phyloP scores from a whole-genome alignment of 1,140 invertebrate genomes.

The Drosophila miranda region DNA sequence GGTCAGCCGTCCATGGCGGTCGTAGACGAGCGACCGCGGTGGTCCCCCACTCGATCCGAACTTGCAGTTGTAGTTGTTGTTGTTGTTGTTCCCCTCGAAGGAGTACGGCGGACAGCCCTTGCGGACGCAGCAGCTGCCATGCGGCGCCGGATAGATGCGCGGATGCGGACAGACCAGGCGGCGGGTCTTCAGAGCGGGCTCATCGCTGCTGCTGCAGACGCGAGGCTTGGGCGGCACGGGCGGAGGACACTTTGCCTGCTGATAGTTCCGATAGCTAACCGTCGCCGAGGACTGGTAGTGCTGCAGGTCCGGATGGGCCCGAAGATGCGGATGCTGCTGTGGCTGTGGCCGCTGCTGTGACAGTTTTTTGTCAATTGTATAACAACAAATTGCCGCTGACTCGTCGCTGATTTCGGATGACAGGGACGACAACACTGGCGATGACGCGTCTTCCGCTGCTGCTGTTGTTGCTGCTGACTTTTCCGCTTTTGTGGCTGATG shows the following conservation, averaged over 20 bases:
- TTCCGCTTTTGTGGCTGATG: constrained; percentile 63
- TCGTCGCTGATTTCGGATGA: constrained; percentile 57
- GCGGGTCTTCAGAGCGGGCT: constrained; percentile 59
- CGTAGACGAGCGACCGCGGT: constrained; percentile 63
- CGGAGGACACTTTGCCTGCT: constrained; percentile 30
- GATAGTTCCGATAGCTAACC: constrained; percentile 45
- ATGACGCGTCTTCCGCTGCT: constrained; percentile 57
- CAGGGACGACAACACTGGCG: constrained; percentile 50
- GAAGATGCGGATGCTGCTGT: background rate
- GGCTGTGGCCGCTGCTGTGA: constrained; percentile 27
- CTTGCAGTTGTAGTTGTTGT: constrained; percentile 66
- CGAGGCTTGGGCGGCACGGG: constrained; percentile 65
- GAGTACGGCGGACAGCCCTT: constrained; percentile 37
- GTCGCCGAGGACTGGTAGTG: constrained; percentile 49
- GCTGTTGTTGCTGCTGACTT: constrained; percentile 43
- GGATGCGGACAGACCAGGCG: constrained; percentile 32
- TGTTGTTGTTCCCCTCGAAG: constrained; percentile 44
- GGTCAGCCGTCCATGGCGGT: constrained; percentile 65
- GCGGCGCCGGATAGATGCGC: constrained; percentile 13
- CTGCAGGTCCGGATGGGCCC: constrained; percentile 9
- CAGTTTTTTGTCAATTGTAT: constrained; percentile 70
- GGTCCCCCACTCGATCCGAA: constrained; percentile 24
- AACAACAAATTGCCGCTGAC: constrained; percentile 78
- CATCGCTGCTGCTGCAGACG: constrained; percentile 20
- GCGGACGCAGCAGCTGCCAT: constrained; percentile 36